A percentile compares a stretch with the other conserved stretches of the same genome.
These are phyloP conservation scores for Nylanderia fulva DNA, from an alignment of 1,140 invertebrate genomes.

Conservation along the genomic window DNA sequence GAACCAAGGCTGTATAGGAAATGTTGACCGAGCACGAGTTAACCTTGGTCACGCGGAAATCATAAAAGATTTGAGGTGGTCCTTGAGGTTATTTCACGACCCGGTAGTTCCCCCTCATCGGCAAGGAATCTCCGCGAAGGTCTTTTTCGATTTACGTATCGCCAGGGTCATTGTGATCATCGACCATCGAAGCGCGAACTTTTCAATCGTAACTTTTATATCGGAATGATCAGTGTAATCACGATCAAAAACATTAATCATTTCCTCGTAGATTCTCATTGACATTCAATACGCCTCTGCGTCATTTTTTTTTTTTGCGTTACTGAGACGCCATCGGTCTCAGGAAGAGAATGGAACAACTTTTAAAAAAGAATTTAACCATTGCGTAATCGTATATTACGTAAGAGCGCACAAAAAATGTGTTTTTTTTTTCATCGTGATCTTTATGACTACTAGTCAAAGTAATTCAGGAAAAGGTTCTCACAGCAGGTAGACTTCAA, in stretches of 20 bases:
- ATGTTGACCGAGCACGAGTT: slow-evolving; percentile 64
- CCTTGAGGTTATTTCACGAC: slow-evolving; percentile 71
- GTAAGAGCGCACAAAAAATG: slow-evolving; percentile 65
- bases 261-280: not conserved
- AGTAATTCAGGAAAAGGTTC: slow-evolving; percentile 57
- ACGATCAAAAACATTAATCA: not conserved
- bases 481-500: slow-evolving; percentile 59
- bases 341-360: too few relatives aligned
- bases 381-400: slow-evolving; percentile 45
- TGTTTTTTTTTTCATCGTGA: slow-evolving; percentile 62
- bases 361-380: not conserved
- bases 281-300: not conserved
- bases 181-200: not conserved
- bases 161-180: not conserved
- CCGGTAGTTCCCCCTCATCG: slow-evolving; percentile 8
- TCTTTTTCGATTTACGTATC: slow-evolving; percentile 28
- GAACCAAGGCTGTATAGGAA: slow-evolving; percentile 75
- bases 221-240: not conserved
- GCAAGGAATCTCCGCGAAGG: slow-evolving; percentile 63
- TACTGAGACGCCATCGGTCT: not conserved
- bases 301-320: not conserved
- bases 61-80: slow-evolving; percentile 58
- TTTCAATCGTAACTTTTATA: not conserved
- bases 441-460: slow-evolving; percentile 20
- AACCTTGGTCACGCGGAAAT: slow-evolving; percentile 75